Base-by-base conservation (phyloP, 2,888 invertebrate species). In the Epsilonema sp. region DNA sequence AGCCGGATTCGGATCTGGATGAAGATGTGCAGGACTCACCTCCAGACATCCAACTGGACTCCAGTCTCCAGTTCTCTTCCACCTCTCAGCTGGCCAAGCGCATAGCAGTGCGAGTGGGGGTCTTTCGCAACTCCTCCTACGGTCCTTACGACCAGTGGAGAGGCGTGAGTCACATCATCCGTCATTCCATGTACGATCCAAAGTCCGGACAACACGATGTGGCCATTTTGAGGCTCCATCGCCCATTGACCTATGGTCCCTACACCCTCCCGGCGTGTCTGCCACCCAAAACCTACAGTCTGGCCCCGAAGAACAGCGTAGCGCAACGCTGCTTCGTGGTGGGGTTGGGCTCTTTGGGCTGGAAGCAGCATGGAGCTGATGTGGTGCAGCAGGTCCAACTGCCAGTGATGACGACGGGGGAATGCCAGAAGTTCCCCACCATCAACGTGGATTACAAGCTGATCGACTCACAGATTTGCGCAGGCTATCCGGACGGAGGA, bases 131-230 rank as follows among this genome's bases (percentile, higher is more conserved):
- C 23, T 46, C 46, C 5, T 46, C 46, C 5, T 19, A 16, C 19
- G 25, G 44, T 5, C 46, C 46, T 13, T 46, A 21, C 26, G 46
- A 46, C 20, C 46, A 46, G 23, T 46, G 21, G 24, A 44, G 39
- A 11, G 3, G 46, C 3, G 31, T 46, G 13, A 46, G 26, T 26
- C 25, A 46, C 44, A 26, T 46, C 4, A 26, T 45, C 26, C 21
- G 23, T 11, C 46, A 46, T 40, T 22, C 46, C 20, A 46, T 24
- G n/a, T 46, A 26, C 26, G 44, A 46, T 31, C 44, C n/a, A 20
- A 26, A 26, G 5, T 45, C 21, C 11, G 22, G 26, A 5, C 5
- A 13, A 21, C 20, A 46, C 43, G 46, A 46, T 21, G 44, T 46
- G 3, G 46, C 46, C 44, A n/a, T 46, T 11, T 42, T 42, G n/a